These are phyloP conservation scores for Melinaea menophilus DNA, from an alignment of 2,888 invertebrate genomes.

Conservation along the genomic window DNA sequence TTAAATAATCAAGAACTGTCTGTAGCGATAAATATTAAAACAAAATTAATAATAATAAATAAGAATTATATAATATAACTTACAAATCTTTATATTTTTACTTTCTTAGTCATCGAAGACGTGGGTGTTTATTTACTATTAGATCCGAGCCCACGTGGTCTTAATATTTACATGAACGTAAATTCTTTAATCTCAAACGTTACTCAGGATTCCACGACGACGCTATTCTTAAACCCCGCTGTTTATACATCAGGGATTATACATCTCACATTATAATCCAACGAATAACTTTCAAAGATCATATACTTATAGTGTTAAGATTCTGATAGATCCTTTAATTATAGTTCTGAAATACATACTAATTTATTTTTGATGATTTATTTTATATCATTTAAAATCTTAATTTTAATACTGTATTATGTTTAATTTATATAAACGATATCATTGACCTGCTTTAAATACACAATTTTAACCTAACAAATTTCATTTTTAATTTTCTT, in stretches of 20 bases:
- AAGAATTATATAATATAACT: conserved; percentile 6
- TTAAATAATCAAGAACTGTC: no score
- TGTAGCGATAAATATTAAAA: not conserved
- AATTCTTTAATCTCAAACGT: conserved; percentile 8
- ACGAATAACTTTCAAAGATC: no score
- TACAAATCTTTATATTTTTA: conserved; percentile 13
- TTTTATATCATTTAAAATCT: not conserved
- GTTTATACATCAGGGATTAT: conserved; percentile 4
- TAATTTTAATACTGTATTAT: no score
- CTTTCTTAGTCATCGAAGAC: conserved; percentile 11
- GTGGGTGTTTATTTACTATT: conserved; percentile 13
- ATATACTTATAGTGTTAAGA: not conserved
- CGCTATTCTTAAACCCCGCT: conserved; percentile 11
- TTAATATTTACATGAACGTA: conserved; percentile 13
- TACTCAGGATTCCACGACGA: conserved; percentile 8
- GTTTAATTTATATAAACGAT: no score
- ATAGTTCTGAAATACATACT: not conserved
- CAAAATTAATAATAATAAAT: not conserved
- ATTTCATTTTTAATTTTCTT: no score
- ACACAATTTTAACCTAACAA: not conserved
- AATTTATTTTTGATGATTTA: not conserved
- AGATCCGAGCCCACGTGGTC: conserved; percentile 13
- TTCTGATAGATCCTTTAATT: not conserved
- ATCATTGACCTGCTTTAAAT: no score
- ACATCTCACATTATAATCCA: conserved; percentile 1